Percentiles rank a stretch among this genome's conserved stretches.
These are phyloP conservation scores for rabbit (Oryctolagus cuniculus) DNA, from an alignment of 2,113 vertebrate species.

Conservation along the genomic window mOryCun1.1 NC_091435.1:15955001-15955500, in stretches of 20 bases:
- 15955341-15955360: neutral
- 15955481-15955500: neutral
- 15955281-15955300: neutral
- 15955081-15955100: neutral
- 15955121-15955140: neutral
- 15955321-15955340: conserved; percentile 26
- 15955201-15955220: neutral
- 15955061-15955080: too few relatives aligned
- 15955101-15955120: neutral
- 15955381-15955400: neutral
- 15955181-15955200: neutral
- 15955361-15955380: neutral
- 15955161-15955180: neutral
- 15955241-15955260: conserved; percentile 9
- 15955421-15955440: neutral
- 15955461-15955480: neutral
- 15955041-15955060: too few relatives aligned
- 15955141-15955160: neutral
- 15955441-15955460: neutral
- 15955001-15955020: too few relatives aligned
- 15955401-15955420: neutral
- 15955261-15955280: neutral
- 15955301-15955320: conserved; percentile 15
- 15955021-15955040: too few relatives aligned
- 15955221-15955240: neutral